Percentiles rank a stretch among this genome's conserved stretches.
Conservation (phyloP, 2,797 vertebrate species). For the Sus cebifrons region DNA sequence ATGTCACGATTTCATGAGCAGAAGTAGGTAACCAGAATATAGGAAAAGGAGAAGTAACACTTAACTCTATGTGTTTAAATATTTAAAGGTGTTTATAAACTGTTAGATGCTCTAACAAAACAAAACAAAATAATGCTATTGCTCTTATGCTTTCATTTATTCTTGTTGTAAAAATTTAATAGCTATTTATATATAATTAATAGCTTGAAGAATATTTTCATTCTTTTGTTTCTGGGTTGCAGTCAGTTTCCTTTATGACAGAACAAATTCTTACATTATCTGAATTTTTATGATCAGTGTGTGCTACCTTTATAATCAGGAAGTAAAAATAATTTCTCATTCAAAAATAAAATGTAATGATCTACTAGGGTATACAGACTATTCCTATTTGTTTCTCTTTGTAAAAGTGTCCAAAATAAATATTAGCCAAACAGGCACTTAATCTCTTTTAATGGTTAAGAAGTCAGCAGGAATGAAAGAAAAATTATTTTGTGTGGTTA, state of each 20-base stretch:
- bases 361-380: neutral
- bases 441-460: neutral
- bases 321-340: slow-evolving; percentile 44
- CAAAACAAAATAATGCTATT: neutral
- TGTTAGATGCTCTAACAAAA: slow-evolving; percentile 30
- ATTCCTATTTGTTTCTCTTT: slow-evolving; percentile 19
- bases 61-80: neutral
- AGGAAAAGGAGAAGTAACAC: neutral
- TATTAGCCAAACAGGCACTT: neutral
- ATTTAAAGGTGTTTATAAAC: neutral
- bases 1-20: neutral
- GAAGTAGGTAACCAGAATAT: neutral
- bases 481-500: neutral
- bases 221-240: neutral
- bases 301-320: neutral
- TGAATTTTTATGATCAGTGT: neutral
- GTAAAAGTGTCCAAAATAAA: neutral
- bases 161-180: neutral
- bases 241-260: neutral
- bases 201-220: neutral
- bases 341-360: slow-evolving; percentile 15
- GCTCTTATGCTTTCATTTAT: neutral
- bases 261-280: slow-evolving; percentile 3
- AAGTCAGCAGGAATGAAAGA: neutral
- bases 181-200: neutral